phyloP scores from a whole-genome alignment of 2,888 invertebrate species.

The Parasteatoda lunata region DNA sequence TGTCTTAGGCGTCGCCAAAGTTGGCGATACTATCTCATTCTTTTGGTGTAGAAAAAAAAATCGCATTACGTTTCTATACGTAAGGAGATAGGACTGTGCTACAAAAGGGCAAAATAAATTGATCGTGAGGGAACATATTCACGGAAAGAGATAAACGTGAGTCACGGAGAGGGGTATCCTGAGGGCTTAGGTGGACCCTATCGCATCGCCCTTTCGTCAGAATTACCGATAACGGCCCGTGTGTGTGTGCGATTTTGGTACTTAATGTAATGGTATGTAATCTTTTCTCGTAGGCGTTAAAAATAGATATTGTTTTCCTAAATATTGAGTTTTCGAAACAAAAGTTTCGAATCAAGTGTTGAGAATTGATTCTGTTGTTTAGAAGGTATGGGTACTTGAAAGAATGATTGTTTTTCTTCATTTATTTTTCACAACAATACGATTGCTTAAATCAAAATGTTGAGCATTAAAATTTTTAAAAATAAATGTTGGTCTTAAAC shows the following conservation, averaged over 20 bases:
- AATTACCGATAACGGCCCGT: slow-evolving; percentile 49
- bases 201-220: slow-evolving; percentile 43
- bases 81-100: slow-evolving; percentile 47
- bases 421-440: no score
- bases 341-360: no score
- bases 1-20: slow-evolving; percentile 61
- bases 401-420: no score
- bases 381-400: no score
- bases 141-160: slow-evolving; percentile 66
- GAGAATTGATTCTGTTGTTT: no score
- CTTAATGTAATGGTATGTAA: slow-evolving; percentile 56
- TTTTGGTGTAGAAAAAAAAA: slow-evolving; percentile 18
- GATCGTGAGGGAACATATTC: slow-evolving; percentile 67
- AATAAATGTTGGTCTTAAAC: no score
- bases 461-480: no score
- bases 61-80: neutral
- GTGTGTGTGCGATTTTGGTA: slow-evolving; percentile 14
- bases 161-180: slow-evolving; percentile 57
- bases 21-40: slow-evolving; percentile 60
- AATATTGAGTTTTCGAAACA: neutral
- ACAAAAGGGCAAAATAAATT: slow-evolving; percentile 66
- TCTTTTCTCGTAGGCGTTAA: slow-evolving; percentile 18
- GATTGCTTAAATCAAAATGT: no score
- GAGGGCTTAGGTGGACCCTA: slow-evolving; percentile 55
- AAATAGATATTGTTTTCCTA: neutral